phyloP scores from a whole-genome alignment of 2,888 invertebrate genomes.

The Acanthosepion pharaonis region DNA sequence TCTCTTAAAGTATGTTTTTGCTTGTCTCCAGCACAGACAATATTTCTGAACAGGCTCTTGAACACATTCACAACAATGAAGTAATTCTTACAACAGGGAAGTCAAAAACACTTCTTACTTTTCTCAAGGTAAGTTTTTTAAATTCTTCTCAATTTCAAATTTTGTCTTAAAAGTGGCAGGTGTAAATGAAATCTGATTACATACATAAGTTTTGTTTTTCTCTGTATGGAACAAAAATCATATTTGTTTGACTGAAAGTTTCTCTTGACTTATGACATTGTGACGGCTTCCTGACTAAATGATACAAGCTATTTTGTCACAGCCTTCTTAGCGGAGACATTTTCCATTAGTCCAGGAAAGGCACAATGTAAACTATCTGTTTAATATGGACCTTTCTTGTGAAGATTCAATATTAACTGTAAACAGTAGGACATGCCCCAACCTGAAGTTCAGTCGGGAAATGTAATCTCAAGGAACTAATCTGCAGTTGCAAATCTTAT shows the following conservation, averaged over 20 bases:
- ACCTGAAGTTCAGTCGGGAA: neutral
- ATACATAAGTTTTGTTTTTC: too few species aligned
- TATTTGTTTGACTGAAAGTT: too few species aligned
- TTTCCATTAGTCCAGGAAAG: too few species aligned
- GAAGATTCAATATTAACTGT: neutral
- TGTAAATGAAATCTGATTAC: too few species aligned
- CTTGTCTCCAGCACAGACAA: constrained; percentile 80
- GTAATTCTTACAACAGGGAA: constrained; percentile 85
- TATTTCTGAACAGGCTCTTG: constrained; percentile 87
- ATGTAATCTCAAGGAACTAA: neutral
- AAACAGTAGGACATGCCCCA: too few species aligned
- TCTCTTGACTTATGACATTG: too few species aligned
- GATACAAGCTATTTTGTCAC: too few species aligned
- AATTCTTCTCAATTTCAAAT: too few species aligned
- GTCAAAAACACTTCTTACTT: constrained; percentile 84
- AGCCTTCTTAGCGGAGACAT: too few species aligned
- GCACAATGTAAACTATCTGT: neutral
- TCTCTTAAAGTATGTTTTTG: constrained; percentile 20
- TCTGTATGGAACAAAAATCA: too few species aligned
- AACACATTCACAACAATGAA: constrained; percentile 93
- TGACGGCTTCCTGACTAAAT: too few species aligned
- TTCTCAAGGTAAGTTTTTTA: constrained; percentile 79
- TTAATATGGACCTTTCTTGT: neutral
- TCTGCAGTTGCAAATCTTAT: neutral
- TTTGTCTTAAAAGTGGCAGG: too few species aligned